A percentile compares a stretch with the other conserved stretches of the same genome.
phyloP scores from a whole-genome alignment of 2,888 invertebrate genomes.

The Agrochola macilenta region DNA sequence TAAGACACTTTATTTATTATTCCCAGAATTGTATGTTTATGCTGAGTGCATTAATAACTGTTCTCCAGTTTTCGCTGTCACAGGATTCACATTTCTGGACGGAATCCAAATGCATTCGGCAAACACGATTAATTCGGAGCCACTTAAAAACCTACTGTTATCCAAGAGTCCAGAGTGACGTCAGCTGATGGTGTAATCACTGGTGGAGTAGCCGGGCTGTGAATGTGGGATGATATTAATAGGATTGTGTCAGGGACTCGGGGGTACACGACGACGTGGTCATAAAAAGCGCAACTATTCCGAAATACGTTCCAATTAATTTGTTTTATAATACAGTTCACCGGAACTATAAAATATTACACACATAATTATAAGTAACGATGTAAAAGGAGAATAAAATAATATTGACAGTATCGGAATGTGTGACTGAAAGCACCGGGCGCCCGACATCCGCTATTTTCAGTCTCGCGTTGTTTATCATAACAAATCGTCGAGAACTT shows the following conservation, averaged over 20 bases:
- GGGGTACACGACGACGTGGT: constrained; percentile 12
- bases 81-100: constrained; percentile 65
- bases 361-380: constrained; percentile 15
- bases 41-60: constrained; percentile 35
- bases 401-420: constrained; percentile 57
- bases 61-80: constrained; percentile 41
- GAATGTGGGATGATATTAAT: constrained; percentile 64
- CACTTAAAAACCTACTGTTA: constrained; percentile 53
- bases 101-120: constrained; percentile 71
- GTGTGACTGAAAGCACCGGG: constrained; percentile 41
- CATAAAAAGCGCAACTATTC: constrained; percentile 54
- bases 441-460: constrained; percentile 51
- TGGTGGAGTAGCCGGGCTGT: constrained; percentile 30
- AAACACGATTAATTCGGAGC: constrained; percentile 59
- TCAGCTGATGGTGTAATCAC: constrained; percentile 60
- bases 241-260: constrained; percentile 66
- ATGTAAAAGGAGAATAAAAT: constrained; percentile 35
- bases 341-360: constrained; percentile 52
- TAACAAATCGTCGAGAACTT: constrained; percentile 46
- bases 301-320: constrained; percentile 58
- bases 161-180: constrained; percentile 52
- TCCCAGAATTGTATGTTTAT: constrained; percentile 30
- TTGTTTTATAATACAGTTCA: constrained; percentile 40
- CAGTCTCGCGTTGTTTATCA: constrained; percentile 47
- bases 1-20: constrained; percentile 50